Percentiles rank a stretch among this genome's conserved stretches.
Conservation (phyloP, 2,113 vertebrate genomes). For the Mungos mungo region DNA sequence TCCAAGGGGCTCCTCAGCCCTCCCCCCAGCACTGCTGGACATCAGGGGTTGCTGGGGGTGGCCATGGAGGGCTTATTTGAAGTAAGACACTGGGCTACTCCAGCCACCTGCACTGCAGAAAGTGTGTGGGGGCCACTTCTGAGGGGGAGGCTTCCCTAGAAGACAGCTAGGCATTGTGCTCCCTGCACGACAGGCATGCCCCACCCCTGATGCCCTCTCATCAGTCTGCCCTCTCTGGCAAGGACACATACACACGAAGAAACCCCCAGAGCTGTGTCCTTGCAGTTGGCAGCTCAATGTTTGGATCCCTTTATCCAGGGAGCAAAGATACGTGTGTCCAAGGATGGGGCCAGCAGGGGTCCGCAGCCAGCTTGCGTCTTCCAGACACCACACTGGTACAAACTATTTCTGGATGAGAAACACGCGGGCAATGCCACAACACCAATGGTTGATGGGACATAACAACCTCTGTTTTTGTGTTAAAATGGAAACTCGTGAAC, state of each 20-base stretch:
- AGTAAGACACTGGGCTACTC: background rate
- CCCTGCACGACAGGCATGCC: background rate
- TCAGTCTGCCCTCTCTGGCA: background rate
- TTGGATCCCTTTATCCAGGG: background rate
- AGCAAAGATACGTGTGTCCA: background rate
- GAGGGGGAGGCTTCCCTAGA: background rate
- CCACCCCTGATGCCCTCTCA: background rate
- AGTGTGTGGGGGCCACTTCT: background rate
- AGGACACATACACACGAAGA: background rate
- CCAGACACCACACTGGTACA: background rate
- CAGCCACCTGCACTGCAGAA: background rate
- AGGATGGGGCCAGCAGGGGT: background rate
- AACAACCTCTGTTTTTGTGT: background rate
- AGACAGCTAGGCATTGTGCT: background rate
- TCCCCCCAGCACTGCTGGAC: background rate
- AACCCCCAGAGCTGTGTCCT: background rate
- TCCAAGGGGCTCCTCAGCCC: background rate
- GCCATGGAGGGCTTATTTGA: background rate
- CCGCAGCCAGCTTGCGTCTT: background rate
- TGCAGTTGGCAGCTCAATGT: background rate
- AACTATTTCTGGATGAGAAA: too few species aligned
- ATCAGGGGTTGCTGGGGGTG: background rate
- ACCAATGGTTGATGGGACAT: accelerated
- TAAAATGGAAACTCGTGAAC: background rate
- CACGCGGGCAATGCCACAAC: background rate